Evolutionary conservation across 2,888 invertebrate species (phyloP), one percentile per base, ranked within the genome.

Genomic region (Drosophila kokeensis): DNA sequence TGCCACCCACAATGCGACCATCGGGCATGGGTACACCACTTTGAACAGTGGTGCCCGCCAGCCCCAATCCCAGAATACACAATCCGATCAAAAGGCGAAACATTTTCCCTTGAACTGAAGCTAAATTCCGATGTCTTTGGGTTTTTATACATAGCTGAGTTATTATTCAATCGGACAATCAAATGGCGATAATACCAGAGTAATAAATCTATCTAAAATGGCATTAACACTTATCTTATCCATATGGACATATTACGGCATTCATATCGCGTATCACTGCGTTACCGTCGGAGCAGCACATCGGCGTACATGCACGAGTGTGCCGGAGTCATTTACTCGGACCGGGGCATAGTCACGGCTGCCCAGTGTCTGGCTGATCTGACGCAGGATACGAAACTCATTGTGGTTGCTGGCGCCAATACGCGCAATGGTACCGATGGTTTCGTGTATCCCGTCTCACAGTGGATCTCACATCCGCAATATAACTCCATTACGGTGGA

Each of bases 401-500:
- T 89, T 71, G 79, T 91, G 24, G 90, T 91, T 32, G 91, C 79
- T 21, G 90, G 75, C 0, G 85, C 89, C 13, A 92, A 90, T 61
- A 83, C 81, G 4, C 90, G 92, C 27, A 85, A 81, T 2, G 89
- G 90, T 21, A 72, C 58, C 30, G 92, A 91, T 65, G 92, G 92
- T 4, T 32, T 83, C 29, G 50, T 82, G 10, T 90, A 89, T 67
- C 91, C 87, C 1, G 88, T 82, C 0, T 60, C 75, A 6, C 85
- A 84, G 36, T 90, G 89, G 82, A 64, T 84, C n/a, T 60, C 76
- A 6, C 92, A 92, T 75, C 76, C 88, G 2, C 57, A 73, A 7
- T 92, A 83, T 49, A 60, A 24, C 24, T 62, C 64, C 7, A 70
- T 71, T 53, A 92, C 66, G 90, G 94, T 94, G 88, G 95, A 95